Percentiles rank a stretch among this genome's conserved stretches.
Evolutionary conservation across 2,888 invertebrate genomes (phyloP).

Genomic region (Achlya flavicornis): DNA sequence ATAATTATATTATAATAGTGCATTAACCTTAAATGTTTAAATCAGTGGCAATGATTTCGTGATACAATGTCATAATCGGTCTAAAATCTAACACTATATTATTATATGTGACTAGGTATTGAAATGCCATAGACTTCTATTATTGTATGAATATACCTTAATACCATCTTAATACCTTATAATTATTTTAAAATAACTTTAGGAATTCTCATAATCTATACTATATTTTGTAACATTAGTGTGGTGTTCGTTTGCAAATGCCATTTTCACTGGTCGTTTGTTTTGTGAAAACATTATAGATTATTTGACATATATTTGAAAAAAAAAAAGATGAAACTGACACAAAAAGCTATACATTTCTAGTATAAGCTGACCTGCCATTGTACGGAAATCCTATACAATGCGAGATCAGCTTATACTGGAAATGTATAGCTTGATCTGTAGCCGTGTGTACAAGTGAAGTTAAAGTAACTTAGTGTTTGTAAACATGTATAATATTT

Average conservation of each 20-base stretch:
- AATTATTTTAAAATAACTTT: conserved; percentile 62
- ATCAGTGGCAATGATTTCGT: conserved; percentile 58
- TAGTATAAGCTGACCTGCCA: too few relatives aligned
- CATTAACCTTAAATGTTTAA: conserved; percentile 57
- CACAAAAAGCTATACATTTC: too few relatives aligned
- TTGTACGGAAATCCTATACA: too few relatives aligned
- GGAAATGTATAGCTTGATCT: too few relatives aligned
- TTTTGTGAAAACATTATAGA: conserved; percentile 51
- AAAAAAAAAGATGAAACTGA: too few relatives aligned
- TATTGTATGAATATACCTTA: conserved; percentile 66
- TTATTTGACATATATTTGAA: not conserved
- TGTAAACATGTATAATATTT: too few relatives aligned
- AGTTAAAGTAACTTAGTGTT: too few relatives aligned
- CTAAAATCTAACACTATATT: conserved; percentile 49
- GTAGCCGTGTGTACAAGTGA: too few relatives aligned
- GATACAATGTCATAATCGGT: conserved; percentile 43
- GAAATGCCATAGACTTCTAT: conserved; percentile 64
- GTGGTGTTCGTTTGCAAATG: conserved; percentile 81
- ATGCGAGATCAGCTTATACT: too few relatives aligned
- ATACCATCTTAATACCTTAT: conserved; percentile 61
- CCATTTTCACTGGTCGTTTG: conserved; percentile 70
- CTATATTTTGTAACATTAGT: conserved; percentile 73
- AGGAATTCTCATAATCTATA: conserved; percentile 66
- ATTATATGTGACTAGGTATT: conserved; percentile 44
- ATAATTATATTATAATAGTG: conserved; percentile 61